Base-by-base conservation (phyloP, 2,113 vertebrate species). In the Clupea harengus region DNA sequence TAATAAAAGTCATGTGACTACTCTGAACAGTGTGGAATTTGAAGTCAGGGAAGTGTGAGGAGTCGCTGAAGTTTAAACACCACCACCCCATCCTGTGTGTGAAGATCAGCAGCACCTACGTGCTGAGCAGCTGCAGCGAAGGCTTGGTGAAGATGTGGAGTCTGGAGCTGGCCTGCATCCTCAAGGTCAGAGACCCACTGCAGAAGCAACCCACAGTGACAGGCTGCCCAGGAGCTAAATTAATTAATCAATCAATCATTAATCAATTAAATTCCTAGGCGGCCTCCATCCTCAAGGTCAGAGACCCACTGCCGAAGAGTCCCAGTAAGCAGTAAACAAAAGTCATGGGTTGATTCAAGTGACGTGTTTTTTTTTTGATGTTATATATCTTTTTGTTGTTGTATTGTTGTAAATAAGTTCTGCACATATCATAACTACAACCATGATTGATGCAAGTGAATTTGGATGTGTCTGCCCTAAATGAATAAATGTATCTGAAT, bases 91-190 rank as follows among this genome's bases (percentile, higher is more conserved):
- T 99, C 47, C 84, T 90, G 44, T 95, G 95, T 17, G 96, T 95
- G 88, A 97, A 90, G 93, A 95, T 95, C 86, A 93, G 86, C 1
- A 57, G 89, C 0, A 88, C 81, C 0, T 88, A 88, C 0, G 92
- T 98, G 0, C 93, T 96, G 88, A 98, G 97, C 28, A 94, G 95
- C 89, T 96, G 96, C 52, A 91, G 94, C 18, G 92, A 28, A 72
- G 98, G 97, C n/a, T 22, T 94, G 2, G 90, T 99, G 85, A 97
- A 96, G 86, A 90, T 98, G 49, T 99, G 98, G 97, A 89, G 94
- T 67, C n/a, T 92, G 18, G 89, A 91, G 18, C 94, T 82, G 0
- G 94, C 90, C 0, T 80, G 90, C 6, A 89, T 97, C 52, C 87
- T 97, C 64, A 97, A 96, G 94, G 98, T 97, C 86, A 91, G 85